phyloP scores from a whole-genome alignment of 2,888 invertebrate species.

The Dastarcus helophoroides region DNA sequence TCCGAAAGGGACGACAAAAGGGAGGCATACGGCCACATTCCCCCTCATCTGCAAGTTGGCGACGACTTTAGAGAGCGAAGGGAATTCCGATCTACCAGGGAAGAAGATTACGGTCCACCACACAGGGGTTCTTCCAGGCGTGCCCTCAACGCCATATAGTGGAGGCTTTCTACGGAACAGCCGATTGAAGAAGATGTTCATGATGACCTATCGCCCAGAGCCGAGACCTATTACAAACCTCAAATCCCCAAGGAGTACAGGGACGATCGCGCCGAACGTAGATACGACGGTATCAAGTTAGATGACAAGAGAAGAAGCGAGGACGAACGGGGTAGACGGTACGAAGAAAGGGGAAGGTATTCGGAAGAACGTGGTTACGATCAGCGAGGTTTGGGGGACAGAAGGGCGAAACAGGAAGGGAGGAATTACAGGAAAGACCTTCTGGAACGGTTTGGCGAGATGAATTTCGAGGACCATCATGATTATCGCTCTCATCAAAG shows the following conservation, averaged over 20 bases:
- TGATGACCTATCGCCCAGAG: conserved; percentile 31
- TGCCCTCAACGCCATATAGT: conserved; percentile 65
- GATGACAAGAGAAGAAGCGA: conserved; percentile 13
- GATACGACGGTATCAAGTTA: conserved; percentile 13
- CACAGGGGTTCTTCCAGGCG: conserved; percentile 53
- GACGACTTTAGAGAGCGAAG: conserved; percentile 32
- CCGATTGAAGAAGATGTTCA: conserved; percentile 38
- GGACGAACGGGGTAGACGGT: conserved; percentile 15
- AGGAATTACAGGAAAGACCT: conserved; percentile 35
- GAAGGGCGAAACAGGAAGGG: conserved; percentile 27
- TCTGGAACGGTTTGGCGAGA: conserved; percentile 34
- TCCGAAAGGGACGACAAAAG: conserved; percentile 28
- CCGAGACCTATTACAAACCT: conserved; percentile 32
- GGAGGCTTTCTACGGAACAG: conserved; percentile 40
- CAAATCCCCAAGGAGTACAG: conserved; percentile 34
- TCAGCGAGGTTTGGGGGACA: conserved; percentile 14
- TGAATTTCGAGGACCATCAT: conserved; percentile 35
- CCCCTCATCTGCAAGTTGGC: conserved; percentile 27
- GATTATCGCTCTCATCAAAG: conserved; percentile 32
- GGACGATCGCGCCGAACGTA: conserved; percentile 22
- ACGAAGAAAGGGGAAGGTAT: conserved; percentile 18
- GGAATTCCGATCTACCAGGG: conserved; percentile 27
- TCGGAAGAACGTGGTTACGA: conserved; percentile 13
- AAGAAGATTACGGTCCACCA: conserved; percentile 36
- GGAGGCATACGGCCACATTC: conserved; percentile 21